Base-by-base conservation (phyloP, 2,888 invertebrate genomes). In the Agrotis clavis region DNA sequence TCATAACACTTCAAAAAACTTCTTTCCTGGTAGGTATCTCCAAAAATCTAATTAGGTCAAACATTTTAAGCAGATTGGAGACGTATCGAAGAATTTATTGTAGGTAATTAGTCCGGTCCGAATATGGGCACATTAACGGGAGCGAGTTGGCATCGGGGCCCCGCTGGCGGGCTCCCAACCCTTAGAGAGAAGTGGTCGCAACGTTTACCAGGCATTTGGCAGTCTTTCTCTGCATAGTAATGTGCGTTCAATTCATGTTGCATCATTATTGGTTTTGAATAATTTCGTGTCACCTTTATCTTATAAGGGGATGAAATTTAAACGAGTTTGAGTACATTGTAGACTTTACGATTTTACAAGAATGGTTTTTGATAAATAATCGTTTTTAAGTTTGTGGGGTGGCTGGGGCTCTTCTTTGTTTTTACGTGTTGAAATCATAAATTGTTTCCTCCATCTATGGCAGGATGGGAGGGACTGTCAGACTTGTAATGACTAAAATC, bases 181-280 rank as follows among this genome's bases (percentile, higher is more conserved):
- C 89, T 87, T 88, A 80, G 72, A 86, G 85, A 86, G 82, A 84
- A 92, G 89, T 90, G 92, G 90, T 91, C 90, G 88, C 90, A 90
- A 89, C 91, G 91, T 90, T 93, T 92, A 93, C 93, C 91, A 89
- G 89, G 91, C 92, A 93, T 92, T 94, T 93, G 94, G 92, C 93
- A 93, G 91, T 92, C 93, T 92, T 91, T 92, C 90, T 88, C 86
- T 90, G 91, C 90, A 93, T 90, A 88, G 81, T 92, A 90, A 92
- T 91, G 87, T 87, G 87, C 88, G 88, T 89, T 91, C 90, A 88
- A 90, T 90, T 90, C 88, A 87, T 90, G 87, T 88, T 86, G 85
- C 88, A 88, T 84, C 86, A 86, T 87, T 83, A 87, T 86, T 81
- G 86, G 84, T 86, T 89, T 86, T 89, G 87, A 88, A 88, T 86